A percentile compares a stretch with the other conserved stretches of the same genome.
These are phyloP conservation scores for Drosophila subpulchrella DNA, from an alignment of 1,140 invertebrate species.

Conservation along the genomic window DNA sequence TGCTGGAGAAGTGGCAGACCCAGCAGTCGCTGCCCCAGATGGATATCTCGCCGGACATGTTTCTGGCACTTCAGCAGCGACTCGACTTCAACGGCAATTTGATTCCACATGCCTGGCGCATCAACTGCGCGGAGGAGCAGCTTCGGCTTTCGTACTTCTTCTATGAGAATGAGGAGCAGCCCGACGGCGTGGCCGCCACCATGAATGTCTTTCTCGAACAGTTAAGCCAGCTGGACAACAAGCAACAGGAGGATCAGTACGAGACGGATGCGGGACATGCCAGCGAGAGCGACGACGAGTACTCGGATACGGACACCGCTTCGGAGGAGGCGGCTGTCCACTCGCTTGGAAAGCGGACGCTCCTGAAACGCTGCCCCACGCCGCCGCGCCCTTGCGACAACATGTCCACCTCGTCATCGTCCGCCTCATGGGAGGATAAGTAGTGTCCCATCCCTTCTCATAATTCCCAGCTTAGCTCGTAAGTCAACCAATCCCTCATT, in stretches of 20 bases:
- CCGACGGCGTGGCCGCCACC: background rate
- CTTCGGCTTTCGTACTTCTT: constrained; percentile 62
- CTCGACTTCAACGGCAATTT: constrained; percentile 28
- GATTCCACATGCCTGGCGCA: constrained; percentile 44
- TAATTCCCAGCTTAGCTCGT: background rate
- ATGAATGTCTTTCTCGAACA: background rate
- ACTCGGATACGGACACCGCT: constrained; percentile 52
- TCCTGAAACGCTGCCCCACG: constrained; percentile 15
- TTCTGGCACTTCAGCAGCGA: constrained; percentile 27
- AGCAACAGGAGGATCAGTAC: constrained; percentile 37
- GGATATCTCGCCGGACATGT: constrained; percentile 62
- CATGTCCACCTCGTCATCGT: constrained; percentile 9
- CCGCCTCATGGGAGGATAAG: constrained; percentile 29
- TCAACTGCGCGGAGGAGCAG: constrained; percentile 34
- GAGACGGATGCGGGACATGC: constrained; percentile 62
- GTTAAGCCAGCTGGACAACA: background rate
- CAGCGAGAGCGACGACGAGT: constrained; percentile 67
- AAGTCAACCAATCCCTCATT: background rate
- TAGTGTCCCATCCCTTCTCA: constrained; percentile 1
- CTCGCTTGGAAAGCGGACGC: background rate
- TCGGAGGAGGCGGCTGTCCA: background rate
- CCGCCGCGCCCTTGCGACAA: background rate
- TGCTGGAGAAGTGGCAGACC: constrained; percentile 47
- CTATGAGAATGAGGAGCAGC: constrained; percentile 48
- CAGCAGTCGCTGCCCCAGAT: constrained; percentile 55